Evolutionary conservation across 2,113 vertebrate genomes (phyloP).

Genomic region (Microtus richardsoni): DNA sequence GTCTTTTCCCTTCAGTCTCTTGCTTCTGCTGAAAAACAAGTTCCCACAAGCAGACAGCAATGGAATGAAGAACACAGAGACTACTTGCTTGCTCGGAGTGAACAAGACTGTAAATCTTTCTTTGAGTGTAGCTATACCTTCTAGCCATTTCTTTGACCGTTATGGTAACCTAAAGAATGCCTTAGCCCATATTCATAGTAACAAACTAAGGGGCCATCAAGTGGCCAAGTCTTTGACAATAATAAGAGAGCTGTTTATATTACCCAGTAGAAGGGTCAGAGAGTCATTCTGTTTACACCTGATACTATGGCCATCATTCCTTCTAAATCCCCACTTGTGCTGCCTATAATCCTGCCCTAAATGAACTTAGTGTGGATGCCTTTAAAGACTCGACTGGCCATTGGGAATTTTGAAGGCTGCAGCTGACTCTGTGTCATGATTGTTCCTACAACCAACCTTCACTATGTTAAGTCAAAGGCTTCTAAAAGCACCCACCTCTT

Average conservation of each 20-base stretch:
- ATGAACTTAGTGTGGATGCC: not conserved
- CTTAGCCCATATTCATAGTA: too few species aligned
- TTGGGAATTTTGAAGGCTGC: not conserved
- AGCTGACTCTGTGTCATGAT: not conserved
- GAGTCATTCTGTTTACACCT: not conserved
- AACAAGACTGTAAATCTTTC: not conserved
- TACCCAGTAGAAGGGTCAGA: not conserved
- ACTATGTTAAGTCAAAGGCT: not conserved
- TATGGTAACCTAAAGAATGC: not conserved
- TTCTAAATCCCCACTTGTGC: not conserved
- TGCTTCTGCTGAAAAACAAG: not conserved
- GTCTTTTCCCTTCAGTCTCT: not conserved
- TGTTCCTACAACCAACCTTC: not conserved
- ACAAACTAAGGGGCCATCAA: not conserved
- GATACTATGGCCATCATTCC: not conserved
- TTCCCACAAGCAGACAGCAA: not conserved
- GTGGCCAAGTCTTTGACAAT: not conserved
- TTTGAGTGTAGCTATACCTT: not conserved
- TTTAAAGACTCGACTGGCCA: not conserved
- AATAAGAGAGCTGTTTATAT: not conserved
- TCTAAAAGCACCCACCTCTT: not conserved
- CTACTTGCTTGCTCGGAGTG: not conserved
- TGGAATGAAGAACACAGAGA: not conserved
- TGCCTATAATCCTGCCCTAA: not conserved
- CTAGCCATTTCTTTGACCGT: not conserved